Percentiles rank a stretch among this genome's conserved stretches.
These are phyloP conservation scores for Coelopa pilipes DNA, from an alignment of 2,888 invertebrate species.

Conservation along the genomic window DNA sequence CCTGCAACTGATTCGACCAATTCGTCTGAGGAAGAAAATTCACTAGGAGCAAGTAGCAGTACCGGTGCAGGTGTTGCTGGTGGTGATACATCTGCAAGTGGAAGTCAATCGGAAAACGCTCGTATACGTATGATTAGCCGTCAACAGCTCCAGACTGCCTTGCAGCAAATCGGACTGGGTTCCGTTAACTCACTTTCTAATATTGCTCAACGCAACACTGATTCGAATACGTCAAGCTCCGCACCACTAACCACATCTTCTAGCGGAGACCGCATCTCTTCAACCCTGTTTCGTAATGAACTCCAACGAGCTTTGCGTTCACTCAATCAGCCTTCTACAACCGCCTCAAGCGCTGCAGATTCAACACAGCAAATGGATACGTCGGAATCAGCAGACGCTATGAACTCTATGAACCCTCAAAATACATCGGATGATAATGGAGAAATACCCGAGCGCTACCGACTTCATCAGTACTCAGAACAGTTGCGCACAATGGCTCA, in stretches of 20 bases:
- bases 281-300: slow-evolving; percentile 85
- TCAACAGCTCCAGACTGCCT: slow-evolving; percentile 62
- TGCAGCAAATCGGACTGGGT: slow-evolving; percentile 48
- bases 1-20: slow-evolving; percentile 65
- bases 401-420: background rate
- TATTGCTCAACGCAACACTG: slow-evolving; percentile 64
- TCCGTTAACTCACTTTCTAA: slow-evolving; percentile 65
- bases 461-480: slow-evolving; percentile 65
- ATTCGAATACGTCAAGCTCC: slow-evolving; percentile 40
- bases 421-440: slow-evolving; percentile 48
- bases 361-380: slow-evolving; percentile 51
- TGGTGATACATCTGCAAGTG: slow-evolving; percentile 46
- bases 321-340: slow-evolving; percentile 37
- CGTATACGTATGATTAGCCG: slow-evolving; percentile 65
- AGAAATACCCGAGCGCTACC: slow-evolving; percentile 54
- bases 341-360: slow-evolving; percentile 32
- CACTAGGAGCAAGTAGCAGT: slow-evolving; percentile 56
- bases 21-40: slow-evolving; percentile 65
- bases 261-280: slow-evolving; percentile 70
- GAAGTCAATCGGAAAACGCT: slow-evolving; percentile 56
- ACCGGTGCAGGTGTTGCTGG: slow-evolving; percentile 55
- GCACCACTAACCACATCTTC: slow-evolving; percentile 41
- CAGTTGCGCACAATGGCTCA: slow-evolving; percentile 87
- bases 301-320: slow-evolving; percentile 74
- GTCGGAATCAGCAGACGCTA: slow-evolving; percentile 42